phyloP scores from a whole-genome alignment of 1,140 invertebrate genomes.

The Thrips palmi region DNA sequence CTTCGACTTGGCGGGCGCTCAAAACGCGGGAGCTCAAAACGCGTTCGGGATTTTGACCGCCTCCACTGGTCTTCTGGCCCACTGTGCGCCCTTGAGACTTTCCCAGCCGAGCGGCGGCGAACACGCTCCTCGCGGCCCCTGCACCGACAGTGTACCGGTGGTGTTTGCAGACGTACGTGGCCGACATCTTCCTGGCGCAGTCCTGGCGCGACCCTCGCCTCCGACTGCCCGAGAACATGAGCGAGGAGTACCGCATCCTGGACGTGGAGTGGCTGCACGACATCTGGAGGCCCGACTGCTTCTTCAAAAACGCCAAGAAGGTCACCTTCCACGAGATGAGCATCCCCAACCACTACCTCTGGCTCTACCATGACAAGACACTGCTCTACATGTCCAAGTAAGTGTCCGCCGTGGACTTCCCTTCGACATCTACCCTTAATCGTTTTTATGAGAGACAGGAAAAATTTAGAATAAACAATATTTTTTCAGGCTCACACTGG shows the following conservation, averaged over 20 bases:
- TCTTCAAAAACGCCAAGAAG: slow-evolving; percentile 85
- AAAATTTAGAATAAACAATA: no score
- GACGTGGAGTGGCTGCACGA: slow-evolving; percentile 79
- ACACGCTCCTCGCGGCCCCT: no score
- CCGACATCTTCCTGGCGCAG: slow-evolving; percentile 80
- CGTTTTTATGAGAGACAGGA: slow-evolving; percentile 11
- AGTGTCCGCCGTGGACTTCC: slow-evolving; percentile 18
- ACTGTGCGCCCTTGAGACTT: no score
- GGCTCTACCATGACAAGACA: slow-evolving; percentile 80
- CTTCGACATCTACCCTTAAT: neutral
- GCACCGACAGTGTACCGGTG: no score
- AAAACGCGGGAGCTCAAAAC: no score
- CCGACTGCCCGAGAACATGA: slow-evolving; percentile 77
- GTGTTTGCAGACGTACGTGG: slow-evolving; percentile 62
- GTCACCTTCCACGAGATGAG: slow-evolving; percentile 89
- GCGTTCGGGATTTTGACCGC: no score
- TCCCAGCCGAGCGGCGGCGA: no score
- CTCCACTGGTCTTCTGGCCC: no score
- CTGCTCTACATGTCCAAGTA: slow-evolving; percentile 81
- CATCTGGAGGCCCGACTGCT: slow-evolving; percentile 82
- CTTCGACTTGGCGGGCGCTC: no score
- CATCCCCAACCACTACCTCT: slow-evolving; percentile 82
- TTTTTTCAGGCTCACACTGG: slow-evolving; percentile 56
- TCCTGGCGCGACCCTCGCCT: slow-evolving; percentile 76
- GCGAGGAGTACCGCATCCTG: slow-evolving; percentile 73